These are phyloP conservation scores for Drosophila virilis DNA, from an alignment of 1,140 invertebrate genomes.

Conservation along the genomic window DNA sequence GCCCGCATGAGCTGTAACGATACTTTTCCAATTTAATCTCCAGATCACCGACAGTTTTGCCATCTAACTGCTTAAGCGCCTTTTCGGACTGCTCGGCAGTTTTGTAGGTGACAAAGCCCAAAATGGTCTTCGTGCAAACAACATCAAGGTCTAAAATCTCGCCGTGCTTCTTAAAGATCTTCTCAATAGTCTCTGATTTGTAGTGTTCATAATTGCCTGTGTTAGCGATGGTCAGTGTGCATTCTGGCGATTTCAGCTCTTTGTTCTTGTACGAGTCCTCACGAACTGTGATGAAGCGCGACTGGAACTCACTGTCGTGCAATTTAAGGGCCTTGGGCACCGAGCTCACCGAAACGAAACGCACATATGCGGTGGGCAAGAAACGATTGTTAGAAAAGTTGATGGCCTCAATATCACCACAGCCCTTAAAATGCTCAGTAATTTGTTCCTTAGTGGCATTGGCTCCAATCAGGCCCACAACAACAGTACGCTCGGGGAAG, in stretches of 20 bases:
- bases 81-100: slow-evolving; percentile 39
- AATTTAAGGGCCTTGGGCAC: slow-evolving; percentile 46
- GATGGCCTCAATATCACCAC: slow-evolving; percentile 52
- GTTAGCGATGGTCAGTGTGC: slow-evolving; percentile 55
- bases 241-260: slow-evolving; percentile 1
- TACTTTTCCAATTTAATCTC: slow-evolving; percentile 53
- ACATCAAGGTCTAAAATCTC: slow-evolving; percentile 48
- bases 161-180: slow-evolving; percentile 65
- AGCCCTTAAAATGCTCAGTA: slow-evolving; percentile 40
- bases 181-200: slow-evolving; percentile 38
- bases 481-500: slow-evolving; percentile 39
- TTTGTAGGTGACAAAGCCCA: slow-evolving; percentile 67
- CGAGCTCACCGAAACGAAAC: slow-evolving; percentile 28
- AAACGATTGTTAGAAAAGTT: slow-evolving; percentile 31
- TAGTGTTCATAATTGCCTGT: slow-evolving; percentile 38
- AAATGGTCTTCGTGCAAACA: slow-evolving; percentile 43
- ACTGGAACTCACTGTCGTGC: slow-evolving; percentile 54
- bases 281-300: slow-evolving; percentile 58
- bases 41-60: slow-evolving; percentile 50
- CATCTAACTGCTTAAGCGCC: slow-evolving; percentile 51
- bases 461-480: slow-evolving; percentile 45
- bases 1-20: not conserved
- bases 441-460: slow-evolving; percentile 42
- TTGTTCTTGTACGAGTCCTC: not conserved
- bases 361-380: slow-evolving; percentile 46